Percentiles rank a stretch among this genome's conserved stretches.
Evolutionary conservation across 2,113 vertebrate species (phyloP).

Genomic region (Galbula dea): DNA sequence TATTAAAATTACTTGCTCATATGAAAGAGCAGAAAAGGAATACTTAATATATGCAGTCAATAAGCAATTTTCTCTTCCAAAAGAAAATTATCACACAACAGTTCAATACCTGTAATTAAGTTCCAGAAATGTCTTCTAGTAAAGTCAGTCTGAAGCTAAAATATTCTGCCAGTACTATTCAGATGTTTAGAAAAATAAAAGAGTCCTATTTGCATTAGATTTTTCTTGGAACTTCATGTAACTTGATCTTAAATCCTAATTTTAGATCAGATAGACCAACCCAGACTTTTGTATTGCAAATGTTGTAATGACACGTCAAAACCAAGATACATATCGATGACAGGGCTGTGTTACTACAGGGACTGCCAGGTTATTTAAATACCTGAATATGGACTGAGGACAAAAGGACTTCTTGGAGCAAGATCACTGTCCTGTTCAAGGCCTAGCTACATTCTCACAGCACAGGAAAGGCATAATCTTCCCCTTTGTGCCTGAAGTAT

Average conservation of each 20-base stretch:
- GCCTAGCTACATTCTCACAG: background rate
- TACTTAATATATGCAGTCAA: background rate
- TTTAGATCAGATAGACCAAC: background rate
- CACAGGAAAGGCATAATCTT: background rate
- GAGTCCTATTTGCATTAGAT: background rate
- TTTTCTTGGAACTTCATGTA: background rate
- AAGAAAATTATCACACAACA: background rate
- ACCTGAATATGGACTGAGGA: background rate
- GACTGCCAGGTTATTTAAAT: background rate
- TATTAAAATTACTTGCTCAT: background rate
- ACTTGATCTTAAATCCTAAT: background rate
- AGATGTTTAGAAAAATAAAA: background rate
- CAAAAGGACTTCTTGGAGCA: background rate
- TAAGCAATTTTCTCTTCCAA: background rate
- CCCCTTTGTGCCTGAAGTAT: background rate
- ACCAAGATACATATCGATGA: background rate
- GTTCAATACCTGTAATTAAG: background rate
- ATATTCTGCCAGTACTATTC: background rate
- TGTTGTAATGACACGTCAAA: background rate
- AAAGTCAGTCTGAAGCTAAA: background rate
- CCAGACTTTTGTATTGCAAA: background rate
- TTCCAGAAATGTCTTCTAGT: background rate
- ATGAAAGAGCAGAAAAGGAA: background rate
- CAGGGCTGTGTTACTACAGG: background rate
- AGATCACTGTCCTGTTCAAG: background rate